These are phyloP conservation scores for Mesaphorura yosii DNA, from an alignment of 1,140 invertebrate genomes.

Conservation along the genomic window DNA sequence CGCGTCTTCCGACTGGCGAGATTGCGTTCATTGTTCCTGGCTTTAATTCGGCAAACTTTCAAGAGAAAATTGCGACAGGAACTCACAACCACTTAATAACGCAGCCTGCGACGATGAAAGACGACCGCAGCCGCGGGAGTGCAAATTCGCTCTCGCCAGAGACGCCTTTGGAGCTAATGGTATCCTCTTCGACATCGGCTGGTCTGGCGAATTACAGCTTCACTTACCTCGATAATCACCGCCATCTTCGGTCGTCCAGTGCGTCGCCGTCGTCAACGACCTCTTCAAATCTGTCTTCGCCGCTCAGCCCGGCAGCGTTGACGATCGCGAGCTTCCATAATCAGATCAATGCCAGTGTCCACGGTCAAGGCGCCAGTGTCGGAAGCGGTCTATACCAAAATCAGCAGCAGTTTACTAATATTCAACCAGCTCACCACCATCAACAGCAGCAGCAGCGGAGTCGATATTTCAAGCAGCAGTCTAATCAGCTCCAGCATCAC, in stretches of 20 bases:
- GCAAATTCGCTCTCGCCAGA: slow-evolving; percentile 22
- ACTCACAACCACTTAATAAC: slow-evolving; percentile 9
- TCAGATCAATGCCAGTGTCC: too few relatives aligned
- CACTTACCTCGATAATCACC: too few relatives aligned
- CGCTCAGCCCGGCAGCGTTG: not conserved
- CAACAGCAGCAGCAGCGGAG: not conserved
- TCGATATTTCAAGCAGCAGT: not conserved
- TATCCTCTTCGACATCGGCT: slow-evolving; percentile 9
- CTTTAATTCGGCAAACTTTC: slow-evolving; percentile 8
- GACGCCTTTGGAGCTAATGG: slow-evolving; percentile 23
- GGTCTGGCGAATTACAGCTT: too few relatives aligned
- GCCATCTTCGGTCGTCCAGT: too few relatives aligned
- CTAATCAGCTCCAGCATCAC: slow-evolving; percentile 4
- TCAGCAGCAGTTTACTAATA: too few relatives aligned
- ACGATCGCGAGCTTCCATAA: not conserved
- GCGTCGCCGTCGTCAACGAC: not conserved
- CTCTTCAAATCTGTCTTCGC: not conserved
- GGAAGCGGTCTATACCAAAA: too few relatives aligned
- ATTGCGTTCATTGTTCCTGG: slow-evolving; percentile 47
- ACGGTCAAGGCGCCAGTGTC: too few relatives aligned
- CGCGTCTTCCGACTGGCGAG: slow-evolving; percentile 48
- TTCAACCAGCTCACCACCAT: too few relatives aligned
- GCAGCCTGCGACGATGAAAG: slow-evolving; percentile 23
- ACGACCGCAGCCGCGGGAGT: slow-evolving; percentile 13
- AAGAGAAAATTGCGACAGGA: slow-evolving; percentile 1